Conservation (phyloP, 2,888 invertebrate species). For the Eumerus sabulonum region DNA sequence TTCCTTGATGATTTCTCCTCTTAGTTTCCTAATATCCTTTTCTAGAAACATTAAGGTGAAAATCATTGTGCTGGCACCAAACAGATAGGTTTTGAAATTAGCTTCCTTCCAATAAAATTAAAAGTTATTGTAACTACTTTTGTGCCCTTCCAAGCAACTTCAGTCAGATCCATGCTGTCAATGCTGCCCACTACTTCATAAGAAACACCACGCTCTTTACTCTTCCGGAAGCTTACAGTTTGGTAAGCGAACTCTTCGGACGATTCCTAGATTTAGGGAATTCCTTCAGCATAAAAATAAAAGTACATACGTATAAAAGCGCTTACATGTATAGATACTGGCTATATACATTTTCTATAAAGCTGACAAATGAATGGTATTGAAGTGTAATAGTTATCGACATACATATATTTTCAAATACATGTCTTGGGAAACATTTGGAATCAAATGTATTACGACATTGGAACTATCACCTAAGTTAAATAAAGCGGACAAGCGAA, state of each 20-base stretch:
- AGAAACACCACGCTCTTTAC: conserved; percentile 8
- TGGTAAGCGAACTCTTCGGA: conserved; percentile 6
- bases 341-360: conserved; percentile 4
- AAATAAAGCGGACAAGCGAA: conserved; percentile 15
- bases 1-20: no score
- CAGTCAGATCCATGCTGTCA: conserved; percentile 19
- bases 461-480: conserved; percentile 20
- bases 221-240: conserved; percentile 15
- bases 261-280: conserved; percentile 15
- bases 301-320: conserved; percentile 11
- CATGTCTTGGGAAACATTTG: conserved; percentile 7
- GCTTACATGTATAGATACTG: conserved; percentile 1
- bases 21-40: no score
- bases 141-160: conserved; percentile 13
- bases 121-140: conserved; percentile 13
- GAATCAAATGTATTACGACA: conserved; percentile 10
- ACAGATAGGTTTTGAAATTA: no score
- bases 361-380: conserved; percentile 15
- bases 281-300: conserved; percentile 1
- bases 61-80: no score
- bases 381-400: conserved; percentile 27
- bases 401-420: conserved; percentile 15
- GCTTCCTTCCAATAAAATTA: conserved; percentile 5
- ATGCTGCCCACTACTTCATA: conserved; percentile 10
- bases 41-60: no score